Evolutionary conservation across 2,113 vertebrate genomes (phyloP), one percentile per base, ranked within the genome.

Genomic region (Nerophis ophidion): DNA sequence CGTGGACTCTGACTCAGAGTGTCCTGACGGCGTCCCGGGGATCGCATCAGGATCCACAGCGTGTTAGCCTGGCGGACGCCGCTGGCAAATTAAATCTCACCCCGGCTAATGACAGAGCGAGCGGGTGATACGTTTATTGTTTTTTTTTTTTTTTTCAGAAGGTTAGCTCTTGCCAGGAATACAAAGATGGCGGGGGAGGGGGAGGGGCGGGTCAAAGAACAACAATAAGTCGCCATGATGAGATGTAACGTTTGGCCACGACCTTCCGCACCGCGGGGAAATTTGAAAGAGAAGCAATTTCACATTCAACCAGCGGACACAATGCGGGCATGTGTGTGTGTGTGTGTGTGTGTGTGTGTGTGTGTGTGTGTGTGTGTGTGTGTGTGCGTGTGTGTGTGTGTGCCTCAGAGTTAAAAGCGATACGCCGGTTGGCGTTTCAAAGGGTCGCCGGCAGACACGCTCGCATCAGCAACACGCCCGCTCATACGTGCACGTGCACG

Each of bases 271-370:
- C 84, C 84, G 67, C 65, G 63, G 83, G 79, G 80, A 83, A 80
- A 82, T 84, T 72, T 83, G 82, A 84, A 86, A 85, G 83, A 85
- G 86, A 87, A 86, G 84, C 81, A 85, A 85, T 88, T 86, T 85
- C 84, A 83, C 85, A 86, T 87, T 87, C 82, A 84, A 84, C 81
- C 87, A 82, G 81, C 81, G 81, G 84, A 82, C 80, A 83, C 83
- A 84, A 85, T 81, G 79, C 76, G 80, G 76, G 74, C 72, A 71
- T 67, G 74, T 45, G 5, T 13, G 16, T 15, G 8, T 16, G 0
- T 16, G 8, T 19, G 8, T 26, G 63, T 47, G 57, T 1, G 55
- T 0, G 47, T 44, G 61, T 5, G 0, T 34, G 48, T 44, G 35
- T 48, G 53, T 53, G 42, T 34, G 61, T 35, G 63, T 47, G 57